These are phyloP conservation scores for Myathropa florea DNA, from an alignment of 2,888 invertebrate genomes.

Conservation along the genomic window DNA sequence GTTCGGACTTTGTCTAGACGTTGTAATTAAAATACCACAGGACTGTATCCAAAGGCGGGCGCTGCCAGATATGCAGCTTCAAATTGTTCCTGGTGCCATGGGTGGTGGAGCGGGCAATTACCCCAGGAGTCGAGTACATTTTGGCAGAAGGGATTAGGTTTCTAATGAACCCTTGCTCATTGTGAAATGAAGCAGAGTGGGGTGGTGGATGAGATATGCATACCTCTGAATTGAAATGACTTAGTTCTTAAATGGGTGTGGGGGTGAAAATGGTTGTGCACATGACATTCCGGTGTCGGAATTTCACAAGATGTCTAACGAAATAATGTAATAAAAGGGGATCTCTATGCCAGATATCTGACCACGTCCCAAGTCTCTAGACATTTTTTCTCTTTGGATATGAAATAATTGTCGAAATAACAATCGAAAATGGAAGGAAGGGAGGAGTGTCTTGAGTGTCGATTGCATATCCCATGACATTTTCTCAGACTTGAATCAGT, in stretches of 20 bases:
- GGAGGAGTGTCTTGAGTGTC: too few relatives aligned
- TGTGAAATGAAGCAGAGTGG: background rate
- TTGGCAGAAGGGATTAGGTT: background rate
- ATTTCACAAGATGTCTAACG: background rate
- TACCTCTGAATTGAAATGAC: background rate
- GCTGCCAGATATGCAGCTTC: too few relatives aligned
- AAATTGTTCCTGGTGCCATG: too few relatives aligned
- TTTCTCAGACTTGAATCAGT: too few relatives aligned
- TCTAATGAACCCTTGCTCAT: background rate
- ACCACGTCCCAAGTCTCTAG: too few relatives aligned
- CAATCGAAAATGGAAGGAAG: too few relatives aligned
- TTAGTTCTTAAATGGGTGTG: too few relatives aligned
- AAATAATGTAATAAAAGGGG: background rate
- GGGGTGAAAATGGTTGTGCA: background rate
- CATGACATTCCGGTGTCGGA: background rate
- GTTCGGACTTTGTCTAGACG: constrained; percentile 1
- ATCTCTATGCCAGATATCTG: background rate
- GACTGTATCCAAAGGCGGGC: background rate
- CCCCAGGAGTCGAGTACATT: background rate
- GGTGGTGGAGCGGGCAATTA: background rate
- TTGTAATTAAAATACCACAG: constrained; percentile 11
- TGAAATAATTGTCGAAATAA: too few relatives aligned
- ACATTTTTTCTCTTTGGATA: too few relatives aligned
- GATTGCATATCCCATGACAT: too few relatives aligned
- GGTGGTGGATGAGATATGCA: background rate